These are phyloP conservation scores for Columba janthina DNA, from an alignment of 2,113 vertebrate genomes.

Conservation along the genomic window DNA sequence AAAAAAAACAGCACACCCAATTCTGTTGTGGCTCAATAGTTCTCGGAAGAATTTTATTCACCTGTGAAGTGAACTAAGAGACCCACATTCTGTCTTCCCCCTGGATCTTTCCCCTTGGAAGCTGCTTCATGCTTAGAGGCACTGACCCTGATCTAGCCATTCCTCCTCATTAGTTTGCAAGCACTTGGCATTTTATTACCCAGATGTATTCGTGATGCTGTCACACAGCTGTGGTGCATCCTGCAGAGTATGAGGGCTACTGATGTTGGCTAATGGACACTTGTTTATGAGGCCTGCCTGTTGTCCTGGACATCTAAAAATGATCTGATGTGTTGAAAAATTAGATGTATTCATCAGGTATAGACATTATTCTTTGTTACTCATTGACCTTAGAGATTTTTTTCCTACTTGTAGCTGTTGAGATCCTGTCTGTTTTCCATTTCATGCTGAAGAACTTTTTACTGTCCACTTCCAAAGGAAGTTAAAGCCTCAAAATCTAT, in stretches of 20 bases:
- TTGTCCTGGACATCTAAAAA: neutral
- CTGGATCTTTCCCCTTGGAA: neutral
- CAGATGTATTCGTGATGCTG: neutral
- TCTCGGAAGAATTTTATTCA: neutral
- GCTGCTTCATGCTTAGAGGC: neutral
- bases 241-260: neutral
- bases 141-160: neutral
- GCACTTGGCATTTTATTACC: neutral
- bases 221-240: neutral
- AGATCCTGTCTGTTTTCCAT: neutral
- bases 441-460: neutral
- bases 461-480: neutral
- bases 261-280: neutral
- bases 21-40: neutral
- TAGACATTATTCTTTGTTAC: neutral
- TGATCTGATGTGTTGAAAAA: neutral
- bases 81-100: neutral
- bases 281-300: neutral
- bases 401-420: neutral
- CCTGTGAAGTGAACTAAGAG: neutral
- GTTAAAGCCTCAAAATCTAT: neutral
- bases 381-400: neutral
- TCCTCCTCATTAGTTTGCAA: neutral
- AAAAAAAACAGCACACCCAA: neutral
- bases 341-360: neutral